Percentiles rank a stretch among this genome's conserved stretches.
Evolutionary conservation across 2,113 vertebrate species (phyloP).

Genomic region (Lophius piscatorius): DNA sequence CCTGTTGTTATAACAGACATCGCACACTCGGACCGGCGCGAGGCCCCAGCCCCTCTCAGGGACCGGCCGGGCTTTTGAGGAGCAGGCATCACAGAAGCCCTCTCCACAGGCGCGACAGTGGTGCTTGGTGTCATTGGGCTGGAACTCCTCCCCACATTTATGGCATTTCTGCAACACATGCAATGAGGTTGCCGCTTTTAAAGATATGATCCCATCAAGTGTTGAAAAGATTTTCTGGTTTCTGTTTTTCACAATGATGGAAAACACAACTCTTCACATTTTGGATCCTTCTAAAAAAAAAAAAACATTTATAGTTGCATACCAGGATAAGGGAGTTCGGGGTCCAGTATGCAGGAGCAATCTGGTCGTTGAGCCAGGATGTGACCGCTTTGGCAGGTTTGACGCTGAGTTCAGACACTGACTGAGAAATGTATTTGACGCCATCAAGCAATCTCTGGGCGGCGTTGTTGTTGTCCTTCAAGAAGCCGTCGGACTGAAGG

Average conservation of each 20-base stretch:
- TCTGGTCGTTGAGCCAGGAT: constrained; percentile 98
- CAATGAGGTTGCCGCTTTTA: not conserved
- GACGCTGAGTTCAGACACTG: constrained; percentile 95
- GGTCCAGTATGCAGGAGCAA: constrained; percentile 97
- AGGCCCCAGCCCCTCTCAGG: constrained; percentile 97
- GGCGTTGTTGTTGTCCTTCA: constrained; percentile 99
- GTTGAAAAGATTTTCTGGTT: not conserved
- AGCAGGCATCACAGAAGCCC: constrained; percentile 95
- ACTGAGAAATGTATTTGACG: constrained; percentile 97
- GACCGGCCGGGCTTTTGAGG: constrained; percentile 91
- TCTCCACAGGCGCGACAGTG: constrained; percentile 98
- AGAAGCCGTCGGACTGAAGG: constrained; percentile 93
- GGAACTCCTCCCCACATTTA: constrained; percentile 89
- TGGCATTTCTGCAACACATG: constrained; percentile 84
- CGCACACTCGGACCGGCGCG: constrained; percentile 91
- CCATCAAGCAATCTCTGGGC: constrained; percentile 96
- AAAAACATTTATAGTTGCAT: constrained; percentile 27
- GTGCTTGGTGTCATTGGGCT: constrained; percentile 95
- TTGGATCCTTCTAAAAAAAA: too few species aligned
- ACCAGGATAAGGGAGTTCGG: constrained; percentile 97
- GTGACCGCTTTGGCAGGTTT: constrained; percentile 97
- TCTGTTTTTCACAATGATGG: not conserved
- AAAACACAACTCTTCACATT: too few species aligned
- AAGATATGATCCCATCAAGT: not conserved
- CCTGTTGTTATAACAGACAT: constrained; percentile 90